phyloP scores from a whole-genome alignment of 2,113 vertebrate genomes.

The Lucifuga dentata region DNA sequence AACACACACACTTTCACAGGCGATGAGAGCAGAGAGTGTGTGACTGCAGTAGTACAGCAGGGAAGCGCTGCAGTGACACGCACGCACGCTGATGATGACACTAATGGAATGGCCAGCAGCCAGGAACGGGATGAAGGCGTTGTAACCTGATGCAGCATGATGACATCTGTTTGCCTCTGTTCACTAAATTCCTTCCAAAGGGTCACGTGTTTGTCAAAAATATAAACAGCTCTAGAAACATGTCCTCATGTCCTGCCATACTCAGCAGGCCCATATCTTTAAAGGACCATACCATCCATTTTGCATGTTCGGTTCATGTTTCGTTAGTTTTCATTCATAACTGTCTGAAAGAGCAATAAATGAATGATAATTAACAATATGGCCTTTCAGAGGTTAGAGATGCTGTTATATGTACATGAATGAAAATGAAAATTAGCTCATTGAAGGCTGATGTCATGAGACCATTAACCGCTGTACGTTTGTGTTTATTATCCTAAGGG shows the following conservation, averaged over 20 bases:
- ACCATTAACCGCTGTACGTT: no score
- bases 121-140: conserved; percentile 7
- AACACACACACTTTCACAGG: conserved; percentile 1
- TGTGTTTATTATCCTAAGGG: no score
- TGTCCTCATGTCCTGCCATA: background rate
- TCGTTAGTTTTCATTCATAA: no score
- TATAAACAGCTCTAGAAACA: conserved; percentile 13
- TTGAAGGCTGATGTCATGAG: no score
- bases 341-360: no score
- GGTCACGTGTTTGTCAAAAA: conserved; percentile 47
- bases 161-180: conserved; percentile 31
- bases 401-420: no score
- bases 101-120: conserved; percentile 40
- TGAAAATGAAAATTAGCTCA: no score
- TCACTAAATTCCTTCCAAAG: conserved; percentile 29
- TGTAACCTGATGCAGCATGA: conserved; percentile 46
- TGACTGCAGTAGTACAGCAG: background rate
- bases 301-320: no score
- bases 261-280: background rate
- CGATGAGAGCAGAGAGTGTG: background rate
- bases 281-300: no score
- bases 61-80: no score
- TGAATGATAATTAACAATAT: no score
- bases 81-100: conserved; percentile 20
- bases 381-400: no score